phyloP scores from a whole-genome alignment of 1,140 invertebrate species.

The Diabrotica virgifera region DNA sequence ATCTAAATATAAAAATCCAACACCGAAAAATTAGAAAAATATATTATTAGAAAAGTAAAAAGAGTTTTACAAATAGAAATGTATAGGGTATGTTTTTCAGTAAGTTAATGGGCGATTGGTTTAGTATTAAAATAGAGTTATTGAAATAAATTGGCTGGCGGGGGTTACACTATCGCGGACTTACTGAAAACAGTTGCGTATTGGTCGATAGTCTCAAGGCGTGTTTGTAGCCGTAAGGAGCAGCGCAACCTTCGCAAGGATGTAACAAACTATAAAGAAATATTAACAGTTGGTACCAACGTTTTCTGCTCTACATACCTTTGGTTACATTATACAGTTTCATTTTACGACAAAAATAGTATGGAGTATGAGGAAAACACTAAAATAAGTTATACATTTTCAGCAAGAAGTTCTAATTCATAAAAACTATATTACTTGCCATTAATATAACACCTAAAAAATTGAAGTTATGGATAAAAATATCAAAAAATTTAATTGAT shows the following conservation, averaged over 20 bases:
- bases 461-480: too few relatives aligned
- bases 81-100: neutral
- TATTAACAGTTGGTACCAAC: neutral
- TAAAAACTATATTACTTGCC: too few relatives aligned
- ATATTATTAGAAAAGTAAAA: neutral
- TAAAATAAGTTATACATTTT: too few relatives aligned
- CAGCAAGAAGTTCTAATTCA: too few relatives aligned
- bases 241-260: slow-evolving; percentile 74
- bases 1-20: neutral
- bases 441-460: too few relatives aligned
- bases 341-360: neutral
- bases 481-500: too few relatives aligned
- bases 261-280: slow-evolving; percentile 32
- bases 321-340: neutral
- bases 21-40: neutral
- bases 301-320: neutral
- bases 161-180: slow-evolving; percentile 45
- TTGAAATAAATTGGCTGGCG: neutral
- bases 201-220: slow-evolving; percentile 85
- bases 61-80: neutral
- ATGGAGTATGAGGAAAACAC: neutral
- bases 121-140: neutral
- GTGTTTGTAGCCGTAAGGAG: slow-evolving; percentile 92
- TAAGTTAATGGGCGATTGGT: neutral
- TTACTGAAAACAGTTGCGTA: slow-evolving; percentile 68